These are phyloP conservation scores for Mechanitis mazaeus DNA, from an alignment of 2,888 invertebrate genomes.

Conservation along the genomic window DNA sequence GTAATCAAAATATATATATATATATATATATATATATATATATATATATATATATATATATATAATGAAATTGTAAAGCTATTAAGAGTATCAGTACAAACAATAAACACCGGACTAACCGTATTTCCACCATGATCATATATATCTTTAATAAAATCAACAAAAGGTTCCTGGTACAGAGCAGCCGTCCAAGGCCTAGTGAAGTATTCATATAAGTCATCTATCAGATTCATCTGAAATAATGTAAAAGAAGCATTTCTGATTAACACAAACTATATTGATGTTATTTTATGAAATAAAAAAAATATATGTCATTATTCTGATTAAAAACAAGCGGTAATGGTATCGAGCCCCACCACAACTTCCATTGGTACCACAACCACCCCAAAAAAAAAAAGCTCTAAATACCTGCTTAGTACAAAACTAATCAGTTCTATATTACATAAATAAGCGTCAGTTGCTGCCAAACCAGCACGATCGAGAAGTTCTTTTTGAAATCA, in stretches of 20 bases:
- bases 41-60: neutral
- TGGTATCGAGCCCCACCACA: too few relatives aligned
- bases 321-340: too few relatives aligned
- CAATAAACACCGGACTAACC: slow-evolving; percentile 33
- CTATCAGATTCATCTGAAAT: slow-evolving; percentile 72
- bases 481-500: too few relatives aligned
- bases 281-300: neutral
- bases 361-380: too few relatives aligned
- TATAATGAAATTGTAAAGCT: too few relatives aligned
- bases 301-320: too few relatives aligned
- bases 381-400: too few relatives aligned
- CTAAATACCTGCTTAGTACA: too few relatives aligned
- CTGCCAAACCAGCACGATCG: too few relatives aligned
- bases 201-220: slow-evolving; percentile 82
- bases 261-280: neutral
- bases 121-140: slow-evolving; percentile 51
- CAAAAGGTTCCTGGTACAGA: slow-evolving; percentile 79
- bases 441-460: too few relatives aligned
- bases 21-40: neutral
- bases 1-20: neutral
- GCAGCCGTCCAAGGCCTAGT: slow-evolving; percentile 80
- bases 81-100: too few relatives aligned
- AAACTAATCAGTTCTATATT: too few relatives aligned
- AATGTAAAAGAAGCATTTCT: neutral
- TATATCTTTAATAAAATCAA: slow-evolving; percentile 54